Evolutionary conservation across 2,888 invertebrate genomes (phyloP), one percentile per base, ranked within the genome.

Genomic region (Eilema depressum): DNA sequence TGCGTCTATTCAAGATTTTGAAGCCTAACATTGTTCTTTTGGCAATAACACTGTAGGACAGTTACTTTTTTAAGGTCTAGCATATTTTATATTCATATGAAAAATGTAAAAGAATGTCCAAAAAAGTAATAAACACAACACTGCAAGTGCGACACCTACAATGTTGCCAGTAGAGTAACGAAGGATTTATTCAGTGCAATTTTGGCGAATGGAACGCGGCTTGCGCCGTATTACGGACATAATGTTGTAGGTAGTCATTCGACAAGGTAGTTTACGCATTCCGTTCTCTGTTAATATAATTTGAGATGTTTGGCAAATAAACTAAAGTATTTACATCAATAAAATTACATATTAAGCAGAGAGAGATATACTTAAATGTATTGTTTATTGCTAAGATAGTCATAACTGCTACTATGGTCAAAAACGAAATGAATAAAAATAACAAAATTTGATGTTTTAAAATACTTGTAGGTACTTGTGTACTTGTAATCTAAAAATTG

Each of bases 141-240:
- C 0, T 53, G n/a, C 30, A 10, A 37, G 25, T 41, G 4, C 11
- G 25, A 26, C 41, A 4, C 20, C 41, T 63, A 41, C 20, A 41
- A 41, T 85, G 87, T 85, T 86, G 86, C 80, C 84, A 82, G 85
- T 84, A 84, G 88, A 89, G 87, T 86, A 85, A 85, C 79, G 79
- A 76, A 81, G 81, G 83, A 86, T 87, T 79, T 80, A 78, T 79
- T 77, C 70, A 75, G 71, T 72, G 83, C 73, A 80, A 81, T 80
- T 41, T 87, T 79, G 74, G 79, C 80, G 81, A 82, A 80, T 78
- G 86, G 84, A 83, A 86, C 84, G 83, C 83, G 84, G 85, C 85
- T 85, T 89, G 85, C 83, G 74, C 85, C 83, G 83, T 86, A 87
- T 88, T 85, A 80, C 83, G 78, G 80, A 53, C 37, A 86, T 86